Percentiles rank a stretch among this genome's conserved stretches.
Conservation (phyloP, 2,888 invertebrate genomes). For the Acanthosepion pharaonis region DNA sequence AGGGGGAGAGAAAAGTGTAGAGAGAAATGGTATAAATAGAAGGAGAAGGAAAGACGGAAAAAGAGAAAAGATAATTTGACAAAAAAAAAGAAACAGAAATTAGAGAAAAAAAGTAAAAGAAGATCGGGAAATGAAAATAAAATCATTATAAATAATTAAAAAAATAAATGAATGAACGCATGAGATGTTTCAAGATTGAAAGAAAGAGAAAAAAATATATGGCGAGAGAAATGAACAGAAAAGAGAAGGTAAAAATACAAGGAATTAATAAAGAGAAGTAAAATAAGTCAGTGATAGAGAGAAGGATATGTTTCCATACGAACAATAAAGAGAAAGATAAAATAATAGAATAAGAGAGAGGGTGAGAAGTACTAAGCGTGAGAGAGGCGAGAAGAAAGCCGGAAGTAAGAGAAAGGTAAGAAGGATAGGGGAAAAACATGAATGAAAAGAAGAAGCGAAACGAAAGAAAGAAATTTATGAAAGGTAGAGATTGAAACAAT, state of each 20-base stretch:
- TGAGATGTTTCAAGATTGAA: too few species aligned
- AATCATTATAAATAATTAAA: too few species aligned
- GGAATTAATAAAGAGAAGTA: not conserved
- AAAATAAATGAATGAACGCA: too few species aligned
- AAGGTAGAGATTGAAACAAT: not conserved
- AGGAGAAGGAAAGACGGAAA: not conserved
- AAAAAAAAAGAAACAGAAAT: too few species aligned
- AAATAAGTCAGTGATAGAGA: not conserved
- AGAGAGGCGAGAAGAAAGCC: not conserved
- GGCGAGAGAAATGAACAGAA: not conserved
- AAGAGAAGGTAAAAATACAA: not conserved
- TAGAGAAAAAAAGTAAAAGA: too few species aligned
- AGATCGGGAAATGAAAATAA: too few species aligned
- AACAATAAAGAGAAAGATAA: too few species aligned
- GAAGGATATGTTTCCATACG: too few species aligned
- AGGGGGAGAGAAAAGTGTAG: too few species aligned
- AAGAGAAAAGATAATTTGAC: too few species aligned
- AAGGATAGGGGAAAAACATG: too few species aligned
- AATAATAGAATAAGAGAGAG: not conserved
- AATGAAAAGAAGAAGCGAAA: not conserved
- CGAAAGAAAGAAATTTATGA: not conserved
- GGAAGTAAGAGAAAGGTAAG: not conserved
- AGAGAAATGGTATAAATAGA: not conserved
- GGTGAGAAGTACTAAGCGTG: not conserved
- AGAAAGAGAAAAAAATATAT: too few species aligned